Base-by-base conservation (phyloP, 2,888 invertebrate genomes). In the Coelogynopora nodosa region DNA sequence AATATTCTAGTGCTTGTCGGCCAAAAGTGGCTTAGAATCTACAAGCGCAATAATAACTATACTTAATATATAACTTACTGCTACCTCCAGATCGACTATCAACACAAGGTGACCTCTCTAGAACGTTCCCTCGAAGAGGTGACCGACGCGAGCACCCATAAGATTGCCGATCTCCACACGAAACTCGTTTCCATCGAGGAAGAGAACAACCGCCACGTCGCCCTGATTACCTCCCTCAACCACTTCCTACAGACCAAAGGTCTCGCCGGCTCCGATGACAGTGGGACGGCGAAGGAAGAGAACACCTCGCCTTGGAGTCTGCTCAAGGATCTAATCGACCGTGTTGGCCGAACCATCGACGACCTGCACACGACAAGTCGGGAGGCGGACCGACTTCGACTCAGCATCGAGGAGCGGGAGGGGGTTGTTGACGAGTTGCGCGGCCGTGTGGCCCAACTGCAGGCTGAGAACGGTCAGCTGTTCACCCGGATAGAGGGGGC, bases 71-170 rank as follows among this genome's bases (percentile, higher is more conserved):
- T n/a, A n/a, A n/a, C n/a, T n/a, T n/a, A n/a, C n/a, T n/a, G 18
- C 49, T 49, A n/a, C 23, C 27, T 74, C 23, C 23, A 74, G 74
- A 23, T 2, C 23, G 74, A 74, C 2, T 74, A 74, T 26, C 74
- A 26, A 26, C 74, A 26, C 74, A 74, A 74, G 27, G 5, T 74
- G 23, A n/a, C 23, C 74, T 5, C 74, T 74, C 74, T 74, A 26
- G 74, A 74, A 26, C 74, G 74, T 23, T 74, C 74, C 74, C 74
- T 74, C 2, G 74, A 74, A 23, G 74, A 74, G 74, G 74, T 74
- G 74, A 74, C 74, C 10, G 74, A 74, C 23, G 74, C 74, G 23
- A 74, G 74, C 27, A 74, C 74, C 23, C 74, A 74, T 2, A 74
- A 74, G 74, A 74, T 74, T 26, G 23, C 27, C 23, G 10, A 5